Conservation (phyloP, 2,888 invertebrate genomes). For the Leptodirus hochenwartii region DNA sequence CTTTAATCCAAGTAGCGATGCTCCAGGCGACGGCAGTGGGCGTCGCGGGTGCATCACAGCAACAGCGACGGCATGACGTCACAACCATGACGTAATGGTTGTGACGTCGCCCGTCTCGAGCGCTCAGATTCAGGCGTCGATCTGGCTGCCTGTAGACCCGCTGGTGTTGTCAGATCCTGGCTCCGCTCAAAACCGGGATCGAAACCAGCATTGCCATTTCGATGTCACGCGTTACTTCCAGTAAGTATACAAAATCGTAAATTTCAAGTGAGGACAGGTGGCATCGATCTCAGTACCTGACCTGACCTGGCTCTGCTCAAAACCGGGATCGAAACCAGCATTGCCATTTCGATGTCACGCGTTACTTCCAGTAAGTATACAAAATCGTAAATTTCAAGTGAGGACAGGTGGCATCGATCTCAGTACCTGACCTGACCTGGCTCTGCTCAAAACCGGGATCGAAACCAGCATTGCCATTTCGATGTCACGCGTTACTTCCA, state of each 20-base stretch:
- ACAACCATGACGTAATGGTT: slow-evolving; percentile 15
- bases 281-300: too few species aligned
- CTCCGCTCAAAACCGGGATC: slow-evolving; percentile 5
- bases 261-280: too few species aligned
- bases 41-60: slow-evolving; percentile 7
- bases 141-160: too few species aligned
- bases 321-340: background rate
- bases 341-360: background rate
- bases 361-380: background rate
- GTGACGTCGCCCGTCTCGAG: slow-evolving; percentile 13
- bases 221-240: background rate
- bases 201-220: background rate
- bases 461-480: background rate
- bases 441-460: slow-evolving; percentile 5
- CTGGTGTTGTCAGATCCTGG: slow-evolving; percentile 13
- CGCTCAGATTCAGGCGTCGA: too few species aligned
- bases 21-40: background rate
- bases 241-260: slow-evolving; percentile 9
- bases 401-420: too few species aligned
- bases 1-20: too few species aligned
- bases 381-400: slow-evolving; percentile 15
- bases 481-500: background rate
- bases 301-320: slow-evolving; percentile 12
- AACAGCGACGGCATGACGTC: slow-evolving; percentile 14
- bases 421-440: slow-evolving; percentile 15